phyloP scores from a whole-genome alignment of 2,113 vertebrate species.

The Siniperca knerii region DNA sequence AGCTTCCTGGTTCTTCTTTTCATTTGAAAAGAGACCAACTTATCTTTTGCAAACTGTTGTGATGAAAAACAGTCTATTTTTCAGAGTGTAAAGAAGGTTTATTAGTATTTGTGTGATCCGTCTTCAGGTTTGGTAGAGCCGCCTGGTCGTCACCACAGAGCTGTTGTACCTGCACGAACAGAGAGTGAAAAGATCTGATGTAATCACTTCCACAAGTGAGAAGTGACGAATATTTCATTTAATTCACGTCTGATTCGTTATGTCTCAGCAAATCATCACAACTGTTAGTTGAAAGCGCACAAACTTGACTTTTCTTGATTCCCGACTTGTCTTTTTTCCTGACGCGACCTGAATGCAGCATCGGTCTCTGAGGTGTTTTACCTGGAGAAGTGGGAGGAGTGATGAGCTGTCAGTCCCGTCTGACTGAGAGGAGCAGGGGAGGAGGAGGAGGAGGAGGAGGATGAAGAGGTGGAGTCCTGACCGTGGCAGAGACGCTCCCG shows the following conservation, averaged over 20 bases:
- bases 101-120: neutral
- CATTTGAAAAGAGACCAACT: neutral
- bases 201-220: too few species aligned
- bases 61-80: too few species aligned
- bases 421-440: slow-evolving; percentile 8
- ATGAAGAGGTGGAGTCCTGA: slow-evolving; percentile 47
- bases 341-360: neutral
- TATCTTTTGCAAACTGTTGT: neutral
- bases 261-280: neutral
- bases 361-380: slow-evolving; percentile 4
- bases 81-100: neutral
- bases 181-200: neutral
- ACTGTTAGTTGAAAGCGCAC: accelerated
- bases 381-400: slow-evolving; percentile 68
- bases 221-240: neutral
- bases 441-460: neutral
- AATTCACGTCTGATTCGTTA: neutral
- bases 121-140: slow-evolving; percentile 39
- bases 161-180: slow-evolving; percentile 64
- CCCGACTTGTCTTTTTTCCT: neutral
- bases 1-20: neutral
- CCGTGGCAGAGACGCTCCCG: slow-evolving; percentile 74
- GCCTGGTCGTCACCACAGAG: slow-evolving; percentile 47
- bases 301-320: neutral
- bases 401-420: slow-evolving; percentile 15